These are phyloP conservation scores for Rhabdornis inornatus DNA, from an alignment of 2,113 vertebrate genomes.

Conservation along the genomic window DNA sequence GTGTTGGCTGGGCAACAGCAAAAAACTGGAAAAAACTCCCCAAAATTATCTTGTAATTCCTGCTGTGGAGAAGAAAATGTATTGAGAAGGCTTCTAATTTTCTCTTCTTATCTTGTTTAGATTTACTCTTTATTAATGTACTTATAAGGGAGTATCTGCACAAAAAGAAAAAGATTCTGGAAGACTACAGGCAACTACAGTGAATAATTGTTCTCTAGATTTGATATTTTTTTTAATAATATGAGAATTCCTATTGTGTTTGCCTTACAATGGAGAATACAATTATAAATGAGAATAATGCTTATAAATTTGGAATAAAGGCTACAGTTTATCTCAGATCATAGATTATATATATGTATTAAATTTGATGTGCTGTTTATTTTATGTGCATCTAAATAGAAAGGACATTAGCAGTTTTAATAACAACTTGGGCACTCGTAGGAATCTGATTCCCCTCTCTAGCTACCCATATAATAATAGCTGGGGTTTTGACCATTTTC, in stretches of 20 bases:
- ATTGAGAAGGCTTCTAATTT: slow-evolving; percentile 51
- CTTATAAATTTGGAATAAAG: background rate
- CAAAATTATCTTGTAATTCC: slow-evolving; percentile 56
- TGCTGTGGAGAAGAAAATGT: slow-evolving; percentile 21
- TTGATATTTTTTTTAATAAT: slow-evolving; percentile 2
- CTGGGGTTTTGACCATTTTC: background rate
- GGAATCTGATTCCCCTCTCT: background rate
- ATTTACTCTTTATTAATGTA: slow-evolving; percentile 60
- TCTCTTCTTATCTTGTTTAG: slow-evolving; percentile 59
- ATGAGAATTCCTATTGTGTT: slow-evolving; percentile 2
- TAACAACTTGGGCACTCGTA: background rate
- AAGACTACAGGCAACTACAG: slow-evolving; percentile 16
- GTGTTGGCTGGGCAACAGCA: slow-evolving; percentile 63
- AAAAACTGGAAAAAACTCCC: slow-evolving; percentile 41
- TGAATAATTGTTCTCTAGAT: slow-evolving; percentile 10
- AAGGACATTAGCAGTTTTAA: background rate
- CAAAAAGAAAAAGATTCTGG: slow-evolving; percentile 9
- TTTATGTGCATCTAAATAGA: background rate
- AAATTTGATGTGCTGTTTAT: background rate
- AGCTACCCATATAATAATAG: background rate
- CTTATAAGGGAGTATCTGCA: slow-evolving; percentile 35
- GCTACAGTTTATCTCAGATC: slow-evolving; percentile 1
- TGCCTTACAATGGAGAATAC: background rate
- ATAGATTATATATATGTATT: background rate
- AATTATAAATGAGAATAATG: background rate